Base-by-base conservation (phyloP, 2,113 vertebrate species). In the Chaetorhynchus papuensis region DNA sequence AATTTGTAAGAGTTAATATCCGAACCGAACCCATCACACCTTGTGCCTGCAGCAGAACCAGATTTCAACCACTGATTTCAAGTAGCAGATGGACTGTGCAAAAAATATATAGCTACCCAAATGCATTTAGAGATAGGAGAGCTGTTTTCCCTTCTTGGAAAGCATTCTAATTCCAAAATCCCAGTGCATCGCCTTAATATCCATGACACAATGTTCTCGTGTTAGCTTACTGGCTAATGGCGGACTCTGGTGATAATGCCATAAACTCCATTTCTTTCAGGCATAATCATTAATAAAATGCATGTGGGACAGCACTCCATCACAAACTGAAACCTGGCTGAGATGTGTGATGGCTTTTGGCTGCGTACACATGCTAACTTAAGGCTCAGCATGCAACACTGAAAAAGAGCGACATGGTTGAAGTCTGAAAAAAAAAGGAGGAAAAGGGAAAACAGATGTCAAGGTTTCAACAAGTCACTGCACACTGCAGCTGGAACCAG, bases 381-480 rank as follows among this genome's bases (percentile, higher is more conserved):
- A 82, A 84, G 54, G 79, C 90, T 91, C 87, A 91, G 83, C 60
- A 95, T 79, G 91, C 89, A 89, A 64, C 59, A 27, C 64, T 84
- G 76, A 60, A 82, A 93, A 76, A 86, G 61, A 78, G 52, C 2
- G 35, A 93, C 81, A 92, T 50, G 96, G 83, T 87, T 93, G 91
- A 92, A 47, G 94, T 94, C 88, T 78, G 41, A 88, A 89, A 94
- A 96, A 96, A 68, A 87, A 88, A 39, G 28, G 15, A 77, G 42
- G 71, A 87, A 96, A 94, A 95, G 77, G 47, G 64, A 91, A 96
- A 96, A 96, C 91, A 96, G 94, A 95, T 89, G 83, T 89, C 64
- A 87, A 75, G 52, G 65, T 91, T 95, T 96, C 94, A 87, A 86
- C 83, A 93, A 93, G 74, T 93, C 92, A 54, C 37, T 93, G 47